These are phyloP conservation scores for Bujurquina vittata DNA, from an alignment of 2,113 vertebrate species.

Conservation along the genomic window DNA sequence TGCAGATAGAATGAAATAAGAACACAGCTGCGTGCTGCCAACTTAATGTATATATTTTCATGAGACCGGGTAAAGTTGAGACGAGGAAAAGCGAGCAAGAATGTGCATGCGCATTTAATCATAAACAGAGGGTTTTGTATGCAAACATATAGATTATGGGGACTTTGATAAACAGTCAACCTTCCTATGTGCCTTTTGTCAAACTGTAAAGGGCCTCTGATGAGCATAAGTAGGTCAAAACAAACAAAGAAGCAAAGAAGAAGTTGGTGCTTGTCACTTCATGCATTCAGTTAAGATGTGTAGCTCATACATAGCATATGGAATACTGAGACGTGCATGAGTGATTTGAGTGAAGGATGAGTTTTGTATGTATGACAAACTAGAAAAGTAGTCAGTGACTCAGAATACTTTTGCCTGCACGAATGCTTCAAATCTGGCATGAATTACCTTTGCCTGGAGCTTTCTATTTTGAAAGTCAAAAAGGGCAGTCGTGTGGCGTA, in stretches of 20 bases:
- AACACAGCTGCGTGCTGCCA: neutral
- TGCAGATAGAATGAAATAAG: slow-evolving; percentile 9
- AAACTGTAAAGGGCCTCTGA: neutral
- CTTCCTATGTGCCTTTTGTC: neutral
- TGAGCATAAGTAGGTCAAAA: neutral
- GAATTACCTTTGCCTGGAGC: slow-evolving; percentile 52
- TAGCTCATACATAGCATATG: neutral
- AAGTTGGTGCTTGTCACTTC: neutral
- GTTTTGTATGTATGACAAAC: slow-evolving; percentile 13
- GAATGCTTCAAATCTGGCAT: slow-evolving; percentile 37
- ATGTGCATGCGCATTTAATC: neutral
- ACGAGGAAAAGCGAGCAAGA: neutral
- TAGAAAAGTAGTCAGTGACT: slow-evolving; percentile 34
- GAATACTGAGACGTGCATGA: neutral
- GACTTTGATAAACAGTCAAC: neutral
- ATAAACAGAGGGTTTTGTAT: neutral
- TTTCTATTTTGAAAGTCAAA: slow-evolving; percentile 65
- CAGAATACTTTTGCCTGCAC: slow-evolving; percentile 19
- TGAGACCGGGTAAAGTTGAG: neutral
- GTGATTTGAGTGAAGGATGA: neutral
- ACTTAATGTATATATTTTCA: neutral
- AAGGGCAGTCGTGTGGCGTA: slow-evolving; percentile 48
- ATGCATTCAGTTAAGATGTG: slow-evolving; percentile 6
- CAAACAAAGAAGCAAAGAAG: neutral
- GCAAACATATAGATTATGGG: neutral